These are phyloP conservation scores for Hestina assimilis DNA, from an alignment of 1,140 invertebrate species.

Conservation along the genomic window DNA sequence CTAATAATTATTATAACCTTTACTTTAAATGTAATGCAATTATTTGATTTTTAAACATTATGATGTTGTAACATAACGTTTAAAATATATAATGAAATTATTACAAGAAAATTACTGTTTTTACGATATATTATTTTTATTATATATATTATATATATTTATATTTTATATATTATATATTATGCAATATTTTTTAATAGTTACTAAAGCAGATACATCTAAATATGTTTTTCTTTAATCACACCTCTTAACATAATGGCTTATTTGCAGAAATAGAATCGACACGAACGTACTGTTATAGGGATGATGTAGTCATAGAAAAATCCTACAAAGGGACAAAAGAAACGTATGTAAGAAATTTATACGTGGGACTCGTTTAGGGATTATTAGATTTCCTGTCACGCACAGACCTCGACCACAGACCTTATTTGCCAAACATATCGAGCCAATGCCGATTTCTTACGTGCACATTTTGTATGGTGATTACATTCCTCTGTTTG, in stretches of 20 bases:
- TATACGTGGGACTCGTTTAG: conserved; percentile 52
- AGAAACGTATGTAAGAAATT: conserved; percentile 51
- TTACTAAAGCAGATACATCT: no score
- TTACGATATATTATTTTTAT: no score
- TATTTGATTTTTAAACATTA: no score
- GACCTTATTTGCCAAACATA: conserved; percentile 62
- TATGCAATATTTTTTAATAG: no score
- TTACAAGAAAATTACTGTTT: no score
- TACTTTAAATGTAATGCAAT: no score
- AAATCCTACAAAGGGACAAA: conserved; percentile 38
- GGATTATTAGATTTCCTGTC: conserved; percentile 68
- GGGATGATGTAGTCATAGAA: conserved; percentile 24
- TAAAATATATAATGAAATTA: no score
- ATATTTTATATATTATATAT: no score
- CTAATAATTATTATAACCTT: no score
- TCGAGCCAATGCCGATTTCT: conserved; percentile 55
- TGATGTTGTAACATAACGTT: no score
- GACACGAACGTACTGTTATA: conserved; percentile 12
- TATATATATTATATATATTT: no score
- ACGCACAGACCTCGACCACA: conserved; percentile 51
- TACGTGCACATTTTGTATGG: conserved; percentile 56
- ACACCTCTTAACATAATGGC: background rate
- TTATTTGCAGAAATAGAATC: conserved; percentile 5
- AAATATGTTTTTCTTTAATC: background rate
- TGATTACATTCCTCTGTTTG: conserved; percentile 36